Percentiles rank a stretch among this genome's conserved stretches.
These are phyloP conservation scores for Limenitis camilla DNA, from an alignment of 2,888 invertebrate genomes.

Conservation along the genomic window DNA sequence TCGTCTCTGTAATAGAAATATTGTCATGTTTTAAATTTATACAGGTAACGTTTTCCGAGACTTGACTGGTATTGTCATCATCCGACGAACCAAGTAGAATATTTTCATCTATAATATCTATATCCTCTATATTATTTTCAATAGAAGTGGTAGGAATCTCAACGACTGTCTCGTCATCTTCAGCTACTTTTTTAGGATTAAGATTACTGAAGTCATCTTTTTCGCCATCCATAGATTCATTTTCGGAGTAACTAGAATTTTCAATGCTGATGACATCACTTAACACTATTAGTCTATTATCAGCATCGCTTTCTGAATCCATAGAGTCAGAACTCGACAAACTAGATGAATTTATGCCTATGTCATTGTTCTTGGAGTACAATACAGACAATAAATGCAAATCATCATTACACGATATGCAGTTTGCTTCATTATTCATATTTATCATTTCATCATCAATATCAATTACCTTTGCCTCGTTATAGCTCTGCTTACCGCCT, in stretches of 20 bases:
- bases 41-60: constrained; percentile 25
- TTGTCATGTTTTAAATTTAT: constrained; percentile 19
- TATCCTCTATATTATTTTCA: neutral
- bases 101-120: constrained; percentile 35
- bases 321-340: constrained; percentile 55
- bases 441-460: neutral
- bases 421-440: constrained; percentile 17
- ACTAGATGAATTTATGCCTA: constrained; percentile 41
- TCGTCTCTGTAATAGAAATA: constrained; percentile 19
- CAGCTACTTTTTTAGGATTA: constrained; percentile 7
- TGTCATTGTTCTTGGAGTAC: too few relatives aligned
- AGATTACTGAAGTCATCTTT: constrained; percentile 18
- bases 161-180: constrained; percentile 23
- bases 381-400: constrained; percentile 48
- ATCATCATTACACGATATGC: constrained; percentile 55
- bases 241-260: constrained; percentile 62
- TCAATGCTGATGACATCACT: constrained; percentile 61
- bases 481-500: neutral
- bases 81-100: constrained; percentile 50
- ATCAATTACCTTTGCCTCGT: neutral
- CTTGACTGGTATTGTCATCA: constrained; percentile 32
- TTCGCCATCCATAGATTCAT: constrained; percentile 33
- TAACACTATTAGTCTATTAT: constrained; percentile 26
- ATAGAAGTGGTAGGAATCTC: constrained; percentile 22
- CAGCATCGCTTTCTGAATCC: constrained; percentile 38